phyloP scores from a whole-genome alignment of 1,140 invertebrate species.

The Parapsyche elsis region DNA sequence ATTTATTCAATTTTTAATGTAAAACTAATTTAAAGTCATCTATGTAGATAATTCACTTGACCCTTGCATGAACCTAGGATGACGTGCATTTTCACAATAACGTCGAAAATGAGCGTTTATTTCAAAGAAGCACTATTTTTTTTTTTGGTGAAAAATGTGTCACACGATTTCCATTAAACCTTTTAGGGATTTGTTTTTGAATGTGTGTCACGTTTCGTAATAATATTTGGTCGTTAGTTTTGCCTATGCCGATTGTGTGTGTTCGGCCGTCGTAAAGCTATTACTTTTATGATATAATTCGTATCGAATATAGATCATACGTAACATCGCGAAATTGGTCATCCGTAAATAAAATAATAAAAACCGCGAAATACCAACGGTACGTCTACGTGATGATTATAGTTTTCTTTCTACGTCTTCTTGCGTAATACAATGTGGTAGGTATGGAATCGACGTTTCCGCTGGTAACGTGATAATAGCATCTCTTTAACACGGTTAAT shows the following conservation, averaged over 20 bases:
- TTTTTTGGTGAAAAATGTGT: too few species aligned
- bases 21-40: not conserved
- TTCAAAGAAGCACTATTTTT: too few species aligned
- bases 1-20: too few species aligned
- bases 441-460: conserved; percentile 21
- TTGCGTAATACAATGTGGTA: conserved; percentile 2
- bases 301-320: not conserved
- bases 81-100: too few species aligned
- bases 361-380: conserved; percentile 12
- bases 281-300: conserved; percentile 6
- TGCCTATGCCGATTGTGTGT: not conserved
- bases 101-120: too few species aligned
- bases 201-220: too few species aligned
- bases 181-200: too few species aligned
- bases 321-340: conserved; percentile 32
- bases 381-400: not conserved
- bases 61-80: not conserved
- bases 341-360: conserved; percentile 29
- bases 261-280: not conserved
- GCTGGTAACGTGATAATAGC: not conserved
- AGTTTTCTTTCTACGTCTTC: not conserved
- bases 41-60: not conserved
- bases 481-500: not conserved
- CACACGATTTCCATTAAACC: too few species aligned
- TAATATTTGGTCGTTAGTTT: not conserved